Conservation (phyloP, 2,113 vertebrate species). For the mouse (Mus musculus) region GRCm39 chr6:99463501-99464000, state of each 20-base stretch:
- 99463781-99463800: neutral
- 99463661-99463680: too few relatives aligned
- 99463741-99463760: too few relatives aligned
- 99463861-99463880: neutral
- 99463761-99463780: neutral
- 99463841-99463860: neutral
- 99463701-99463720: too few relatives aligned
- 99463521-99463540: constrained; percentile 16
- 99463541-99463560: neutral
- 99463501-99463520: neutral
- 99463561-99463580: neutral
- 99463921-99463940: neutral
- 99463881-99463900: too few relatives aligned
- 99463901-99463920: neutral
- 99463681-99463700: too few relatives aligned
- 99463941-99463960: neutral
- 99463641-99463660: too few relatives aligned
- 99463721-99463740: too few relatives aligned
- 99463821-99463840: neutral
- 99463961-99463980: neutral
- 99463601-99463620: too few relatives aligned
- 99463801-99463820: neutral
- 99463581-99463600: too few relatives aligned
- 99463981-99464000: neutral
- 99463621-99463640: too few relatives aligned